These are phyloP conservation scores for Cheumatopsyche charites DNA, from an alignment of 1,140 invertebrate species.

Conservation along the genomic window DNA sequence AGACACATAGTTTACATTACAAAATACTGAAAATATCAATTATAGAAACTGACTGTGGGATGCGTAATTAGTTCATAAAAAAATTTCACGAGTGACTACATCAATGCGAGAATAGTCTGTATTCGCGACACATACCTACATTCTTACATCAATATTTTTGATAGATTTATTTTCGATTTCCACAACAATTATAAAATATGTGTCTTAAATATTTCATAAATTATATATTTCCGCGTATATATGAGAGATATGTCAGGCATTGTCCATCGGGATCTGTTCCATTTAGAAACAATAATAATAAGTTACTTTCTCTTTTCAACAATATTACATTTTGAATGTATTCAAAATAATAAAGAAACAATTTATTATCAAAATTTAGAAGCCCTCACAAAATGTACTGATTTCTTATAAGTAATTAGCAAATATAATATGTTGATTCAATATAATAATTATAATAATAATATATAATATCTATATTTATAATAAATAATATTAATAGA, in stretches of 20 bases:
- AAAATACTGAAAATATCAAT: constrained; percentile 5
- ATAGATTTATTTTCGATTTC: no score
- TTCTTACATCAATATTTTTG: no score
- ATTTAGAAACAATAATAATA: constrained; percentile 39
- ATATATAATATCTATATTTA: no score
- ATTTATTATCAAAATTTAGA: constrained; percentile 19
- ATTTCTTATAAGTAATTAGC: constrained; percentile 7
- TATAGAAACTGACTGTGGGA: no score
- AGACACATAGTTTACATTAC: constrained; percentile 17
- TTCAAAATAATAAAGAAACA: neutral
- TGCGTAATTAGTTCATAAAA: no score
- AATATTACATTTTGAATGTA: constrained; percentile 18
- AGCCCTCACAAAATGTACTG: constrained; percentile 23
- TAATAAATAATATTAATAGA: constrained; percentile 1
- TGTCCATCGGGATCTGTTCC: constrained; percentile 43
- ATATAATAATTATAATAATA: constrained; percentile 3
- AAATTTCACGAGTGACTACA: no score
- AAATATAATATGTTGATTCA: constrained; percentile 6
- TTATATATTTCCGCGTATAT: constrained; percentile 2
- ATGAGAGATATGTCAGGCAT: constrained; percentile 42
- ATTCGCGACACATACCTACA: no score
- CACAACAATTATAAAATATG: constrained; percentile 1
- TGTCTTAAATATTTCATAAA: constrained; percentile 2
- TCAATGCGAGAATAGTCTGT: no score
- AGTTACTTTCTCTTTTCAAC: neutral